Evolutionary conservation across 2,113 vertebrate species (phyloP), one percentile per base, ranked within the genome.

Genomic region (Dryoscopus gambensis): DNA sequence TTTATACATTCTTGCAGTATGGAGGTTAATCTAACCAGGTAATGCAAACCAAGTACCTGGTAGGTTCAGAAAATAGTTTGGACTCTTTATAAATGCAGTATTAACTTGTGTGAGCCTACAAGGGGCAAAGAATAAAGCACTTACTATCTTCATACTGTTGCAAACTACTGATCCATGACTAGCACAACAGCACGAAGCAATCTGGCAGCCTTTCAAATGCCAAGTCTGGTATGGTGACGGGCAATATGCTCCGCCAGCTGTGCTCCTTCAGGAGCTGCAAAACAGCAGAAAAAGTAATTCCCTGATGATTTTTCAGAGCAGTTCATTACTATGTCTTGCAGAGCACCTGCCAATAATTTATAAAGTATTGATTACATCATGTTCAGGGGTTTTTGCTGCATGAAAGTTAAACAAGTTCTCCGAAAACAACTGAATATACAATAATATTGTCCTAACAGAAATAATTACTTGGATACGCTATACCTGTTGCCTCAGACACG

Each of bases 221-320:
- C 82, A 52, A 18, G 85, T 39, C 85, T 90, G 85, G 82, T 83
- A 55, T 6, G 11, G 60, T 44, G 71, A 96, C 0, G 25, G 77
- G 73, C 95, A 97, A 92, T 86, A 90, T 93, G 92, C 53, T 95
- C 90, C 9, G 65, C 90, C 96, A 95, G 95, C 92, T 94, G 83
- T 78, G 93, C 60, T 95, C 74, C 95, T 92, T 60, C 79, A 68
- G 67, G 68, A 94, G 64, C 83, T 71, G 55, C 57, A 81, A 53
- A 70, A 78, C 6, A 0, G 39, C 40, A 80, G 22, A 37, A 81
- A 81, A 90, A 74, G 35, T 5, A 62, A 83, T 47, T 68, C 55
- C 82, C 67, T 63, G 33, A 37, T 69, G 68, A 60, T 75, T 92
- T 89, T 78, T 60, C 46, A 78, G 56, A 52, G 27, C 6, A 80